These are phyloP conservation scores for Mesorhabditis sp. DNA, from an alignment of 2,888 invertebrate genomes.

Conservation along the genomic window DNA sequence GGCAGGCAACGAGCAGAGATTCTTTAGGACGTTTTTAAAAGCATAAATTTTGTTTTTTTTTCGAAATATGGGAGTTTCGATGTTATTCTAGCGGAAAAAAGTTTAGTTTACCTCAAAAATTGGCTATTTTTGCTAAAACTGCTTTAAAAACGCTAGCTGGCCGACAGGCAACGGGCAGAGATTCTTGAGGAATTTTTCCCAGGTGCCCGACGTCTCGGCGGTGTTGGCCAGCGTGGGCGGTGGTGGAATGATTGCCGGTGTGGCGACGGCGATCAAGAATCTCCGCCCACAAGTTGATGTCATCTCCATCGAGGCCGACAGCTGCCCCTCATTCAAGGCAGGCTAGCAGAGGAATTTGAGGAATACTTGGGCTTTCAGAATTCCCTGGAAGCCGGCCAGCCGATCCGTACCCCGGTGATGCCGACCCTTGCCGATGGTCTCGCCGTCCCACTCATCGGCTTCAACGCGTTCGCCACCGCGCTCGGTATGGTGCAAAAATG, in stretches of 20 bases:
- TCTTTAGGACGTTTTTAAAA: too few species aligned
- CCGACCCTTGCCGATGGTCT: slow-evolving; percentile 83
- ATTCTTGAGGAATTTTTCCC: too few species aligned
- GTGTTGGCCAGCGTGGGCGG: slow-evolving; percentile 87
- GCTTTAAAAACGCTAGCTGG: too few species aligned
- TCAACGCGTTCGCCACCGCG: slow-evolving; percentile 77
- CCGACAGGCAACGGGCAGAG: too few species aligned
- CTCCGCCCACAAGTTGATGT: slow-evolving; percentile 77
- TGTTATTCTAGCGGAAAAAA: too few species aligned
- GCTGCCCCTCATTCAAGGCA: slow-evolving; percentile 75
- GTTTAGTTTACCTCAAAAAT: too few species aligned
- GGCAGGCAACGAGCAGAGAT: too few species aligned
- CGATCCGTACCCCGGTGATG: slow-evolving; percentile 69
- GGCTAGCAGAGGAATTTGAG: slow-evolving; percentile 2
- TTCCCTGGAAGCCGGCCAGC: slow-evolving; percentile 71
- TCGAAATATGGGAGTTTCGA: too few species aligned
- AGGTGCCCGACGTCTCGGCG: slow-evolving; percentile 73
- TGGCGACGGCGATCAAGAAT: slow-evolving; percentile 81
- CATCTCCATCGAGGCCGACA: slow-evolving; percentile 85
- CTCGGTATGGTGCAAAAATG: slow-evolving; percentile 60
- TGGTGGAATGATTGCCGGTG: slow-evolving; percentile 82
- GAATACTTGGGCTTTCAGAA: slow-evolving; percentile 68
- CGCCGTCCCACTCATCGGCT: slow-evolving; percentile 80
- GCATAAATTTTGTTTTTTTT: too few species aligned
- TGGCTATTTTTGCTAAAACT: too few species aligned